phyloP scores from a whole-genome alignment of 1,140 invertebrate genomes.

The Drosophila equinoxialis region DNA sequence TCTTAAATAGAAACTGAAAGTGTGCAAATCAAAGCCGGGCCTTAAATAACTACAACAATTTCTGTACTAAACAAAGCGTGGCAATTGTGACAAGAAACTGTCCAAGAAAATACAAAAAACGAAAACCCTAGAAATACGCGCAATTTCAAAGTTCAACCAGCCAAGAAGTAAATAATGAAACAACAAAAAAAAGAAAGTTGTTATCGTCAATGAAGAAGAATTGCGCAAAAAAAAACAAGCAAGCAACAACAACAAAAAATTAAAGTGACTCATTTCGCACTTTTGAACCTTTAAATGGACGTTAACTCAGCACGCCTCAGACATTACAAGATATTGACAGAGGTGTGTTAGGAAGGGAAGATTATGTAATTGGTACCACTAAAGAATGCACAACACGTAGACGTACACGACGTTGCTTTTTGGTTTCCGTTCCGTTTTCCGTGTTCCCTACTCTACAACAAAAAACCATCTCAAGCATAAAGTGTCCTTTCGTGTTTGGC shows the following conservation, averaged over 20 bases:
- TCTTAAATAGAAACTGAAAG: constrained; percentile 50
- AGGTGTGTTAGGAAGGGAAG: constrained; percentile 27
- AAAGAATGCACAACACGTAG: constrained; percentile 68
- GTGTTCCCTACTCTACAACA: background rate
- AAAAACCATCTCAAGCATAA: constrained; percentile 66
- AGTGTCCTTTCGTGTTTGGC: constrained; percentile 73
- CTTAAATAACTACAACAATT: constrained; percentile 25
- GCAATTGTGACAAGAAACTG: constrained; percentile 56
- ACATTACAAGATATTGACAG: constrained; percentile 49
- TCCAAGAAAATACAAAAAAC: background rate
- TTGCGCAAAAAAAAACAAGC: constrained; percentile 39
- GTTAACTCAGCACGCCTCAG: constrained; percentile 44
- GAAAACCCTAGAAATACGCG: background rate
- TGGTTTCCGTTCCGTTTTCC: constrained; percentile 45
- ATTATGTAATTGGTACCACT: constrained; percentile 51
- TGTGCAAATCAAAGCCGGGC: constrained; percentile 66
- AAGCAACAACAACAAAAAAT: too few species aligned
- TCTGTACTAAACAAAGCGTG: constrained; percentile 53
- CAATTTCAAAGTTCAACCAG: constrained; percentile 62
- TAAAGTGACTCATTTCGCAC: constrained; percentile 38
- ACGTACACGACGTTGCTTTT: constrained; percentile 36
- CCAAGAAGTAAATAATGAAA: constrained; percentile 18
- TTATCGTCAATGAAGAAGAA: constrained; percentile 38
- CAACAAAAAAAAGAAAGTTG: constrained; percentile 69
- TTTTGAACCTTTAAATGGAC: constrained; percentile 39